Percentiles rank a stretch among this genome's conserved stretches.
Evolutionary conservation across 2,113 vertebrate species (phyloP).

Genomic region (Oncorhynchus masou): DNA sequence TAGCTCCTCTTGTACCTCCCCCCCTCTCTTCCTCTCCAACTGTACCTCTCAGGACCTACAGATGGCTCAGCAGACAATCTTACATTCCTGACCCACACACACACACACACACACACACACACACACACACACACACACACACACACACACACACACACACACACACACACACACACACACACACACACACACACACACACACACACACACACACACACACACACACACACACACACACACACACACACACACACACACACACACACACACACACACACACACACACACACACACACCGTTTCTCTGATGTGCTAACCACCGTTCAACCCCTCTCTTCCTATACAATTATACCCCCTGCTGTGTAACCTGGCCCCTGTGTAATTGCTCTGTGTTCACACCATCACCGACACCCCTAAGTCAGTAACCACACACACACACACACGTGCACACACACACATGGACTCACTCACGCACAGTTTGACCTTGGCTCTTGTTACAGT

Average conservation of each 20-base stretch:
- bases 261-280: too few species aligned
- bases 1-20: slow-evolving; percentile 9
- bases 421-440: slow-evolving; percentile 21
- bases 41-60: slow-evolving; percentile 46
- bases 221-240: not conserved
- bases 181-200: not conserved
- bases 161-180: not conserved
- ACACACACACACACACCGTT: slow-evolving; percentile 15
- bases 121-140: not conserved
- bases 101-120: slow-evolving; percentile 18
- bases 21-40: slow-evolving; percentile 52
- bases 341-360: slow-evolving; percentile 42
- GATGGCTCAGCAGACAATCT: slow-evolving; percentile 62
- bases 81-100: slow-evolving; percentile 19
- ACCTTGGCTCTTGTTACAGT: slow-evolving; percentile 62
- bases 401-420: slow-evolving; percentile 38
- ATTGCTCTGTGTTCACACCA: slow-evolving; percentile 39
- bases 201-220: not conserved
- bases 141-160: not conserved
- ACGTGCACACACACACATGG: slow-evolving; percentile 1
- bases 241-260: not conserved
- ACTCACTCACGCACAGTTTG: slow-evolving; percentile 33
- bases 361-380: slow-evolving; percentile 34
- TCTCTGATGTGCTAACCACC: slow-evolving; percentile 27
- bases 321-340: not conserved